Evolutionary conservation across 1,140 invertebrate genomes (phyloP).

Genomic region (Cydia splendana): DNA sequence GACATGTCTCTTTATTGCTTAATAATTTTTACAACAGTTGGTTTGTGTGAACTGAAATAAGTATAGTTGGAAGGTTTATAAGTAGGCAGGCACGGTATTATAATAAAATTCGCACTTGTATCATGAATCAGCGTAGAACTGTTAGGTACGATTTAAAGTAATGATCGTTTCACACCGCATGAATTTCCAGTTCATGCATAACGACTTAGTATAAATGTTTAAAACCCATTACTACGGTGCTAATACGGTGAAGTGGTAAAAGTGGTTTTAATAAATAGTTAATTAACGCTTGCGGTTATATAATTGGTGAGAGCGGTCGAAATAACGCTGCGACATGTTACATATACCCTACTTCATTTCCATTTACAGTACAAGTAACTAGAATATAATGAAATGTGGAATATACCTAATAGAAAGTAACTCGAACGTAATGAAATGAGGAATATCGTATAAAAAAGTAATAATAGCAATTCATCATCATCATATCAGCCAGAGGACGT

Average conservation of each 20-base stretch:
- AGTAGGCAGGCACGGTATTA: too few species aligned
- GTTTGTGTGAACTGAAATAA: too few species aligned
- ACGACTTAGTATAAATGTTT: slow-evolving; percentile 22
- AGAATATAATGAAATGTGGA: slow-evolving; percentile 33
- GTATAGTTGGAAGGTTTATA: too few species aligned
- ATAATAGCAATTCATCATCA: too few species aligned
- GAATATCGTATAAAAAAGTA: slow-evolving; percentile 29
- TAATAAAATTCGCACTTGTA: too few species aligned
- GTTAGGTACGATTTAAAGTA: background rate
- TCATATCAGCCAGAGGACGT: too few species aligned
- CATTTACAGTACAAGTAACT: slow-evolving; percentile 37
- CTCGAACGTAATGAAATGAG: slow-evolving; percentile 31
- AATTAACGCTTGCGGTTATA: slow-evolving; percentile 39
- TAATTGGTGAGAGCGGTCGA: slow-evolving; percentile 46
- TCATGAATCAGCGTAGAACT: too few species aligned
- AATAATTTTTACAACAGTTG: too few species aligned
- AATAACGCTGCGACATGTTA: slow-evolving; percentile 36
- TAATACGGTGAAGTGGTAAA: slow-evolving; percentile 46
- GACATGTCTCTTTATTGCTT: too few species aligned
- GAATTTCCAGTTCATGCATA: slow-evolving; percentile 14
- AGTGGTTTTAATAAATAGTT: slow-evolving; percentile 46
- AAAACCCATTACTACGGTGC: slow-evolving; percentile 45
- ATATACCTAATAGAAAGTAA: slow-evolving; percentile 36
- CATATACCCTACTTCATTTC: slow-evolving; percentile 33
- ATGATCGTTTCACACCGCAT: background rate